Evolutionary conservation across 1,140 invertebrate genomes (phyloP).

Genomic region (Chrysomallon squamiferum): DNA sequence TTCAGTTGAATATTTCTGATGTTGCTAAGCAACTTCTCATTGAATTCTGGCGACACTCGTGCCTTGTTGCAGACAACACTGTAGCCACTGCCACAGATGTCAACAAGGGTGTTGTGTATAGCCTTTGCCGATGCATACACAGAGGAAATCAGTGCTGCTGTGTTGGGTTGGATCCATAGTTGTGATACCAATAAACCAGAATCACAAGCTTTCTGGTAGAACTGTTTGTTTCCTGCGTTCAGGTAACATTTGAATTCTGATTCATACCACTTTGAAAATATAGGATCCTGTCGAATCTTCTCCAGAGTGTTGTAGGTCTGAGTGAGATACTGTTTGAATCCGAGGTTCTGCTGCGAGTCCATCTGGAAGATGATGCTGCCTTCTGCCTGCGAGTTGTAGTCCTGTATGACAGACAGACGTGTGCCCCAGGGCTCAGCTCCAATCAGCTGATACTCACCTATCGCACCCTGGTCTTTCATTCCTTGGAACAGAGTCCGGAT

Average conservation of each 20-base stretch:
- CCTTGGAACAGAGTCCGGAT: conserved; percentile 25
- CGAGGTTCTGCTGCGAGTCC: background rate
- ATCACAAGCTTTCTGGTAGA: conserved; percentile 31
- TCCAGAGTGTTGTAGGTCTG: conserved; percentile 9
- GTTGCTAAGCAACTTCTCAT: conserved; percentile 23
- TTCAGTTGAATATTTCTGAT: conserved; percentile 24
- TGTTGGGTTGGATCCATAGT: conserved; percentile 9
- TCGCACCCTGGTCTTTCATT: conserved; percentile 16
- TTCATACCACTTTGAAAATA: conserved; percentile 51
- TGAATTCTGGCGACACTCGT: conserved; percentile 13
- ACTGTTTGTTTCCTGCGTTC: conserved; percentile 23
- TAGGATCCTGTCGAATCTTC: conserved; percentile 10
- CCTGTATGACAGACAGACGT: conserved; percentile 12
- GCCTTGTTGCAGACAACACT: conserved; percentile 43
- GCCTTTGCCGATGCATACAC: conserved; percentile 38
- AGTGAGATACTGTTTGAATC: conserved; percentile 32
- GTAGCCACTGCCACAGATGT: conserved; percentile 38
- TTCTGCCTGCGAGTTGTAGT: conserved; percentile 27
- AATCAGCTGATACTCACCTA: conserved; percentile 36
- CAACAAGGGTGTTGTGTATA: conserved; percentile 31
- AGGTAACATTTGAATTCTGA: conserved; percentile 45
- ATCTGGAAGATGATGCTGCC: conserved; percentile 36
- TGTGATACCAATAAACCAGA: conserved; percentile 19
- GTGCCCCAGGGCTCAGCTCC: conserved; percentile 41
- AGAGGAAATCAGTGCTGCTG: conserved; percentile 38